phyloP scores from a whole-genome alignment of 2,113 vertebrate species.

The Cheilinus undulatus region DNA sequence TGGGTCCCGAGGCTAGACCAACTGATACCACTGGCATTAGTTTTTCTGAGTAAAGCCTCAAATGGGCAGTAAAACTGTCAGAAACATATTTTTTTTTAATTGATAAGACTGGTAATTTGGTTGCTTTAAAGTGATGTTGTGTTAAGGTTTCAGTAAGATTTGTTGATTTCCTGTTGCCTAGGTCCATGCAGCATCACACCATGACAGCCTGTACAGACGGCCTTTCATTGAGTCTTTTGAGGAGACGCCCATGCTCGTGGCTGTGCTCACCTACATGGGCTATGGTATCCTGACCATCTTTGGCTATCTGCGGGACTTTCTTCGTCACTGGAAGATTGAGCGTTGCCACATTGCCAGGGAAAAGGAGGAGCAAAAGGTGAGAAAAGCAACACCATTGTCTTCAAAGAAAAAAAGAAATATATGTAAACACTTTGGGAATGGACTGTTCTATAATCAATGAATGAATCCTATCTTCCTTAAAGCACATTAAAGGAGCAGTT shows the following conservation, averaged over 20 bases:
- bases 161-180: constrained; percentile 6
- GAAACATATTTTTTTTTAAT: too few species aligned
- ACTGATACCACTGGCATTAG: too few species aligned
- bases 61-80: not conserved
- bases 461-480: too few species aligned
- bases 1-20: too few species aligned
- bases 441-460: too few species aligned
- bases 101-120: not conserved
- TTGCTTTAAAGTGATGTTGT: not conserved
- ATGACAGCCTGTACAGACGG: constrained; percentile 83
- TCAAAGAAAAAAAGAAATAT: not conserved
- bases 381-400: not conserved
- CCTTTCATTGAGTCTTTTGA: constrained; percentile 93
- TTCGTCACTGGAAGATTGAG: constrained; percentile 94
- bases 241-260: constrained; percentile 95
- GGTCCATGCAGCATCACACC: constrained; percentile 2
- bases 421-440: too few species aligned
- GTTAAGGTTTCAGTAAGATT: not conserved
- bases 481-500: too few species aligned
- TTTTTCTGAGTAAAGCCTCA: too few species aligned
- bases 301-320: constrained; percentile 94
- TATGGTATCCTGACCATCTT: constrained; percentile 96
- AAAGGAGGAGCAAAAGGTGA: constrained; percentile 92
- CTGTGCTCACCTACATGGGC: constrained; percentile 94
- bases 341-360: constrained; percentile 92